Evolutionary conservation across 2,113 vertebrate genomes (phyloP).

Genomic region (Platichthys stellatus): DNA sequence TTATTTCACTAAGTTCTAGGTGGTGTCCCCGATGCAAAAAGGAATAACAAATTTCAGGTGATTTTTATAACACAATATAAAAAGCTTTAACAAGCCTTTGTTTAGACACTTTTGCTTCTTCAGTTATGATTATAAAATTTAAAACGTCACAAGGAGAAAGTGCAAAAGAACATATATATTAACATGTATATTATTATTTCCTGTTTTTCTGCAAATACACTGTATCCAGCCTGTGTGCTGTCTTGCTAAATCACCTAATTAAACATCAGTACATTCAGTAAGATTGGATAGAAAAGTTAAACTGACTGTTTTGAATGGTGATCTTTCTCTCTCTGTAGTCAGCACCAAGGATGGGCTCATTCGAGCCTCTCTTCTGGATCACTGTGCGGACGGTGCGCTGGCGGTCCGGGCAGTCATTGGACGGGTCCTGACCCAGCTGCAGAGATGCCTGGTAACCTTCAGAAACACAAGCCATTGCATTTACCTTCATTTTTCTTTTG

Average conservation of each 20-base stretch:
- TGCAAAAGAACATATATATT: no score
- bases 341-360: constrained; percentile 85
- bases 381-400: constrained; percentile 91
- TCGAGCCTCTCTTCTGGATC: constrained; percentile 89
- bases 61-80: no score
- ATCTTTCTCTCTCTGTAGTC: constrained; percentile 94
- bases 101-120: background rate
- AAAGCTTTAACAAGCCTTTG: background rate
- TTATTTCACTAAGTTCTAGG: no score
- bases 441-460: constrained; percentile 91
- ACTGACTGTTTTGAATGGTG: constrained; percentile 93
- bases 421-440: constrained; percentile 90
- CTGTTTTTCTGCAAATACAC: background rate
- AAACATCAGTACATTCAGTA: background rate
- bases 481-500: no score
- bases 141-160: no score
- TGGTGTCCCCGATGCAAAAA: no score
- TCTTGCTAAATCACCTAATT: no score
- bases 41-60: background rate
- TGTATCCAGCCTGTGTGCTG: background rate
- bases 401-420: constrained; percentile 90
- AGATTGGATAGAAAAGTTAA: background rate
- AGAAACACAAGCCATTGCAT: background rate
- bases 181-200: background rate
- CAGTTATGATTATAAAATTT: no score